phyloP scores from a whole-genome alignment of 2,888 invertebrate species.

The Copidosoma aretas region DNA sequence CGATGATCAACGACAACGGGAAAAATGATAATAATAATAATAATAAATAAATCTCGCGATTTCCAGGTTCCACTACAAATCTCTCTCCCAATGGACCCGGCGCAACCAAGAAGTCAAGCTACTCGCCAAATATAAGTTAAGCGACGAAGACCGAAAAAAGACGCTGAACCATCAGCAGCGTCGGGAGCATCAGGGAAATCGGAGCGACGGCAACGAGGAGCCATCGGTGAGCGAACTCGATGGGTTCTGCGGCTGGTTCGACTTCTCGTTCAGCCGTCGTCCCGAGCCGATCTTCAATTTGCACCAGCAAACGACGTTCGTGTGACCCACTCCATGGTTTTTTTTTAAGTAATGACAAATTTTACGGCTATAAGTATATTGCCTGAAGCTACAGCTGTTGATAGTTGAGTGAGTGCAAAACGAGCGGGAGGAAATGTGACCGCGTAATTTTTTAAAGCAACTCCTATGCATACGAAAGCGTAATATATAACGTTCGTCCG shows the following conservation, averaged over 20 bases:
- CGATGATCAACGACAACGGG: too few species aligned
- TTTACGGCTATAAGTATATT: too few species aligned
- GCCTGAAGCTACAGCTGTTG: too few species aligned
- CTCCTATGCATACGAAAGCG: too few species aligned
- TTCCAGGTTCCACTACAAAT: slow-evolving; percentile 55
- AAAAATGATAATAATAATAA: too few species aligned
- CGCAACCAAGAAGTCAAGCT: slow-evolving; percentile 54
- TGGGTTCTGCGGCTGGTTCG: slow-evolving; percentile 40
- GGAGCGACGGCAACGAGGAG: neutral
- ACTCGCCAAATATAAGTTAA: slow-evolving; percentile 44
- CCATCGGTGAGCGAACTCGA: neutral
- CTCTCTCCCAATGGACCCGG: slow-evolving; percentile 54
- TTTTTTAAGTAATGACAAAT: too few species aligned
- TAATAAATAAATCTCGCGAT: too few species aligned
- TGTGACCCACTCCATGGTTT: slow-evolving; percentile 29
- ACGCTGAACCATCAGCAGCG: too few species aligned
- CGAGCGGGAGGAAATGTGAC: too few species aligned
- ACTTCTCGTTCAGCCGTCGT: slow-evolving; percentile 35
- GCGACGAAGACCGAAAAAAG: slow-evolving; percentile 8
- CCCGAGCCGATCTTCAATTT: slow-evolving; percentile 42
- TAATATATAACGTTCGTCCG: too few species aligned
- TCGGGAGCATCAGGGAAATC: neutral
- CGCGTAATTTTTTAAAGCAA: too few species aligned
- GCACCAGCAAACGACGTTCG: slow-evolving; percentile 44
- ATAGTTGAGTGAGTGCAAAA: too few species aligned